These are phyloP conservation scores for Schlechtendalia chinensis DNA, from an alignment of 1,140 invertebrate genomes.

Conservation along the genomic window DNA sequence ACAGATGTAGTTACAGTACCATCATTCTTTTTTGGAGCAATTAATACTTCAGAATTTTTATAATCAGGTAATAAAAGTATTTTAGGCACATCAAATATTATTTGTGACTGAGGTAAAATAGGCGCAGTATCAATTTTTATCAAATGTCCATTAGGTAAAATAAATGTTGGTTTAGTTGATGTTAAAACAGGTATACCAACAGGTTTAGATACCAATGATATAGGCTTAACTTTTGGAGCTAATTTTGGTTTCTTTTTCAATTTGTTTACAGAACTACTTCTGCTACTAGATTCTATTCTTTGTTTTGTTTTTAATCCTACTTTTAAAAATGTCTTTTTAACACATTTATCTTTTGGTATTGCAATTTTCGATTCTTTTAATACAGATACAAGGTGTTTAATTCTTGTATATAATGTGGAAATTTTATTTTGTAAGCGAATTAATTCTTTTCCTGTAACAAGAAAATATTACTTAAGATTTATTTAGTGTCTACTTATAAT, in stretches of 20 bases:
- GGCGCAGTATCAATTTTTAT: conserved; percentile 43
- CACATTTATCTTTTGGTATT: conserved; percentile 31
- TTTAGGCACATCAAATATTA: conserved; percentile 39
- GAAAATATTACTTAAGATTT: background rate
- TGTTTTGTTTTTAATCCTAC: background rate
- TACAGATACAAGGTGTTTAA: conserved; percentile 23
- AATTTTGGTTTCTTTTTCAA: conserved; percentile 28
- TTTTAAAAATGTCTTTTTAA: conserved; percentile 21
- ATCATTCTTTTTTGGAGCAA: conserved; percentile 47
- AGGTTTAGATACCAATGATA: conserved; percentile 32
- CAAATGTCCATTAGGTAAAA: conserved; percentile 40
- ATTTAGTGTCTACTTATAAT: background rate
- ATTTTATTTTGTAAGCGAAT: conserved; percentile 35
- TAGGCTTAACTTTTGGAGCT: conserved; percentile 19
- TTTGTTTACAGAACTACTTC: conserved; percentile 2
- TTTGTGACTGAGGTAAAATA: conserved; percentile 39
- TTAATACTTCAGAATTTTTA: conserved; percentile 40
- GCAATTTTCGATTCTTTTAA: conserved; percentile 38
- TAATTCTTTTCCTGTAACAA: conserved; percentile 25
- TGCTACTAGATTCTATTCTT: background rate
- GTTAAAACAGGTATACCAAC: conserved; percentile 34
- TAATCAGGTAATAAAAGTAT: conserved; percentile 23
- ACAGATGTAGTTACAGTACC: conserved; percentile 46
- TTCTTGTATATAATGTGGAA: conserved; percentile 20
- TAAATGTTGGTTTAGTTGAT: conserved; percentile 35